These are phyloP conservation scores for Notospermus geniculatus DNA, from an alignment of 1,140 invertebrate genomes.

Conservation along the genomic window DNA sequence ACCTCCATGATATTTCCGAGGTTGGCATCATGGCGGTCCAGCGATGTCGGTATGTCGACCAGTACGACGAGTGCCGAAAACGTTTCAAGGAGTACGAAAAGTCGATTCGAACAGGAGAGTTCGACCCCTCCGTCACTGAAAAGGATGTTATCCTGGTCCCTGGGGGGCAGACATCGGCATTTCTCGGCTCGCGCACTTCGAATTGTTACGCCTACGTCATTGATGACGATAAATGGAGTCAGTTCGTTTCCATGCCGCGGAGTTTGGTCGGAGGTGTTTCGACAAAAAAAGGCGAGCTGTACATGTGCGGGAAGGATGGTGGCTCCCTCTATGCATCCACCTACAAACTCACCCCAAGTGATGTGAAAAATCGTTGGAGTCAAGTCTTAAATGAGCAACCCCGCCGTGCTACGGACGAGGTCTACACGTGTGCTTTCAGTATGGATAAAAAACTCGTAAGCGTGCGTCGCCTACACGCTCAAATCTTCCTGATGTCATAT, in stretches of 20 bases:
- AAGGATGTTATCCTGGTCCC: slow-evolving; percentile 37
- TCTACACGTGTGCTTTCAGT: slow-evolving; percentile 23
- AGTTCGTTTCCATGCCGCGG: slow-evolving; percentile 36
- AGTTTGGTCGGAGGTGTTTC: slow-evolving; percentile 26
- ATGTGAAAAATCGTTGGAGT: slow-evolving; percentile 26
- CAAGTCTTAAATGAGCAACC: slow-evolving; percentile 25
- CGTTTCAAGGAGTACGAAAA: slow-evolving; percentile 31
- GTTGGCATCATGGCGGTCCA: slow-evolving; percentile 27
- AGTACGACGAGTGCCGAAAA: slow-evolving; percentile 29
- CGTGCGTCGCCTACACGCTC: slow-evolving; percentile 26
- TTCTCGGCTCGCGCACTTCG: slow-evolving; percentile 23
- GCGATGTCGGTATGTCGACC: slow-evolving; percentile 22
- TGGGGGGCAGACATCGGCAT: slow-evolving; percentile 30
- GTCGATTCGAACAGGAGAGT: slow-evolving; percentile 26
- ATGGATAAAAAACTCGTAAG: slow-evolving; percentile 22
- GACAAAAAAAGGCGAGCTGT: slow-evolving; percentile 19
- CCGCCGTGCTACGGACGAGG: slow-evolving; percentile 15
- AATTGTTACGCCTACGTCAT: slow-evolving; percentile 35
- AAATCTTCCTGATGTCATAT: no score
- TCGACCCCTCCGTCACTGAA: slow-evolving; percentile 17
- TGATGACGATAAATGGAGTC: slow-evolving; percentile 36
- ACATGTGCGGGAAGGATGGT: slow-evolving; percentile 31
- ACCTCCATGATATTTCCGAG: slow-evolving; percentile 27
- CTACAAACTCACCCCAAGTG: slow-evolving; percentile 14
- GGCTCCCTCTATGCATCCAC: background rate